A percentile compares a stretch with the other conserved stretches of the same genome.
Evolutionary conservation across 2,888 invertebrate species (phyloP).

Genomic region (Timandra comae): DNA sequence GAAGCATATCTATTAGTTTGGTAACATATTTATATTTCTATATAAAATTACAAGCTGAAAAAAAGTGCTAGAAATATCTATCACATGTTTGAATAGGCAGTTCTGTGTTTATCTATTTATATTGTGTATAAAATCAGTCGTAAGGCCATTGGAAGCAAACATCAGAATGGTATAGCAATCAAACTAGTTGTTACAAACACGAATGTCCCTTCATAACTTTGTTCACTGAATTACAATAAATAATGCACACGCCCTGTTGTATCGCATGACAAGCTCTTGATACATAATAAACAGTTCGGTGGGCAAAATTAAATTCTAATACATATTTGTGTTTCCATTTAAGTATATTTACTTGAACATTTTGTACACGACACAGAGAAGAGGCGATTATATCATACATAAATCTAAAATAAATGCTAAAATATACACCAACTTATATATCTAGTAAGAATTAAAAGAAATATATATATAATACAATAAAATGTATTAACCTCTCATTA

Average conservation of each 20-base stretch:
- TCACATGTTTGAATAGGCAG: slow-evolving; percentile 6
- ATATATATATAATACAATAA: slow-evolving; percentile 32
- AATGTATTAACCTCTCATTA: slow-evolving; percentile 27
- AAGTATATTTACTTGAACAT: slow-evolving; percentile 27
- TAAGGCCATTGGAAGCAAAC: slow-evolving; percentile 21
- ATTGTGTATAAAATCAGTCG: slow-evolving; percentile 30
- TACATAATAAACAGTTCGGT: slow-evolving; percentile 45
- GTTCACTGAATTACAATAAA: slow-evolving; percentile 17
- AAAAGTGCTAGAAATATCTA: slow-evolving; percentile 4
- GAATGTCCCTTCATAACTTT: too few species aligned
- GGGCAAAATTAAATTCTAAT: slow-evolving; percentile 29
- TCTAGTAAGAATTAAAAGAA: slow-evolving; percentile 29
- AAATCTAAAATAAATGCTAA: slow-evolving; percentile 48
- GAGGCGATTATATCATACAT: slow-evolving; percentile 49
- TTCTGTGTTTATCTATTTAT: slow-evolving; percentile 6
- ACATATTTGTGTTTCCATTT: background rate
- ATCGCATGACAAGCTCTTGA: slow-evolving; percentile 26
- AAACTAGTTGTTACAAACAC: too few species aligned
- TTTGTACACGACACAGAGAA: slow-evolving; percentile 22
- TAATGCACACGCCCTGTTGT: slow-evolving; percentile 15
- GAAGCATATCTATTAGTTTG: too few species aligned
- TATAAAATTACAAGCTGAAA: background rate
- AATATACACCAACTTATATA: slow-evolving; percentile 41
- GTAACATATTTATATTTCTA: too few species aligned
- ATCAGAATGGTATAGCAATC: background rate